Conservation (phyloP, 2,113 vertebrate species). For the Turnix velox region DNA sequence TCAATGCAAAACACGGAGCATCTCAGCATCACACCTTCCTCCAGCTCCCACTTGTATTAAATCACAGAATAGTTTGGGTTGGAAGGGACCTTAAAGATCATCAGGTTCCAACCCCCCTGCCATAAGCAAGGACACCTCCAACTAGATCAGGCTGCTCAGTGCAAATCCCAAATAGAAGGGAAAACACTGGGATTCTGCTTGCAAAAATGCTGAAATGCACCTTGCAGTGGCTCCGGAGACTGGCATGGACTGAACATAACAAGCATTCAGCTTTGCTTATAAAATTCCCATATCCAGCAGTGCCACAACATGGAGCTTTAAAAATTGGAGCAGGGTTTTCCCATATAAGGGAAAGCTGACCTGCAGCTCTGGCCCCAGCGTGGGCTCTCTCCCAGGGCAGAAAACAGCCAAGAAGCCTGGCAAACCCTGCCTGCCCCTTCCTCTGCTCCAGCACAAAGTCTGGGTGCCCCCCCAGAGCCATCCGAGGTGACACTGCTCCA, state of each 20-base stretch:
- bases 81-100: too few relatives aligned
- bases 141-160: too few relatives aligned
- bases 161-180: background rate
- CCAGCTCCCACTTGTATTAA: too few relatives aligned
- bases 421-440: background rate
- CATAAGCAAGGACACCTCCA: too few relatives aligned
- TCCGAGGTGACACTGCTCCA: background rate
- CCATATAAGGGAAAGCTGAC: slow-evolving; percentile 44
- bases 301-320: slow-evolving; percentile 5
- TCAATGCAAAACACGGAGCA: background rate
- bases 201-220: background rate
- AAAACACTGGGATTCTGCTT: background rate
- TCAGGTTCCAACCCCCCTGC: too few relatives aligned
- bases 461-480: background rate
- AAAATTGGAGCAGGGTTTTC: slow-evolving; percentile 43
- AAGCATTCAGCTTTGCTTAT: background rate
- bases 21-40: background rate
- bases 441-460: rapidly evolving
- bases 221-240: background rate
- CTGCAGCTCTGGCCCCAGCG: background rate
- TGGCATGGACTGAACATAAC: background rate
- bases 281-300: slow-evolving; percentile 37
- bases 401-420: rapidly evolving
- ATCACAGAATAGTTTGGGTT: too few relatives aligned
- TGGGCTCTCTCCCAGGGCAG: background rate